Evolutionary conservation across 2,888 invertebrate genomes (phyloP), one percentile per base, ranked within the genome.

Genomic region (Dryobota labecula): DNA sequence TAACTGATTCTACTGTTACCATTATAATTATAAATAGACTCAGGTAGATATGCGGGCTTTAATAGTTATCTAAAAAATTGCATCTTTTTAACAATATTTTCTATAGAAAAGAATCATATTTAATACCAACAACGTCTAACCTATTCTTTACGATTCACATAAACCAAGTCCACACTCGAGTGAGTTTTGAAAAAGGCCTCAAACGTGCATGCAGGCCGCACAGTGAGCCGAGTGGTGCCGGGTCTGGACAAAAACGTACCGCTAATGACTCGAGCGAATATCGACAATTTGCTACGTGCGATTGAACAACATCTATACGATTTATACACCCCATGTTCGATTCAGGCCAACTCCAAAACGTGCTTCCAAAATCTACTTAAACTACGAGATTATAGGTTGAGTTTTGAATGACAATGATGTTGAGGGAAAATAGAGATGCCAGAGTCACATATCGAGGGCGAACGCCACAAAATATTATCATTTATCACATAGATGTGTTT

Each of bases 281-380:
- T 95, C 94, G 94, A 94, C 94, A 94, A 95, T 95, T 95, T 94
- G 94, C 92, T 94, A 91, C 95, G 92, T 94, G 80, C 95, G 95
- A 96, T 95, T 95, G 94, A 94, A 90, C 94, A 92, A 82, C 90
- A 89, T 95, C 94, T 95, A 95, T 95, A 91, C 92, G 86, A 92
- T 93, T 90, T 91, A 79, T 89, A 88, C 92, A 92, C 94, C 95
- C 94, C 87, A 91, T 86, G 84, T 83, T 87, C 78, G 76, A 86
- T 87, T 85, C 80, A 84, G 88, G 91, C 90, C 90, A 88, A 90
- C 84, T 60, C 41, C n/a, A 30, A 51, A 41, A n/a, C 2, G 38
- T 72, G 76, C 15, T 27, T 4, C n/a, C 63, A 89, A 82, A 80
- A 73, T 54, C 27, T 69, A 75, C 84, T 70, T 80, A 85, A 73